A percentile compares a stretch with the other conserved stretches of the same genome.
Evolutionary conservation across 2,797 vertebrate genomes (phyloP).

Genomic region (Tamandua tetradactyla): DNA sequence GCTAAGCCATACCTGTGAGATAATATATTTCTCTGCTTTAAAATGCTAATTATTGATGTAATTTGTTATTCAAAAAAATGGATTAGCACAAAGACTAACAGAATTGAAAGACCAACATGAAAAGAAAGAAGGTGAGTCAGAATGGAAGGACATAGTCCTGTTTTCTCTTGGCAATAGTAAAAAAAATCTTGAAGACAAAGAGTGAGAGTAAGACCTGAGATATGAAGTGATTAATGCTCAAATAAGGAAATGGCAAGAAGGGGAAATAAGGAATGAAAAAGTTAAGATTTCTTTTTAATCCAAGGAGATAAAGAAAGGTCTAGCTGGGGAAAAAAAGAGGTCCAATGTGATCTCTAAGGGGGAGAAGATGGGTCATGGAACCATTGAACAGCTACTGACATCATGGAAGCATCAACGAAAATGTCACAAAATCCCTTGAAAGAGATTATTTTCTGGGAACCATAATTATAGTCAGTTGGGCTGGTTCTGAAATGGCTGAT

Average conservation of each 20-base stretch:
- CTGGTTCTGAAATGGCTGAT: conserved; percentile 62
- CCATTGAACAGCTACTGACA: conserved; percentile 48
- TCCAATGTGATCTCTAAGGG: neutral
- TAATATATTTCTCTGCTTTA: conserved; percentile 2
- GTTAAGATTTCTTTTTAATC: conserved; percentile 18
- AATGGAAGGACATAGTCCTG: neutral
- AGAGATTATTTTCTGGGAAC: conserved; percentile 67
- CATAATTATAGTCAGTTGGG: conserved; percentile 55
- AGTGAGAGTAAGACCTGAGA: neutral
- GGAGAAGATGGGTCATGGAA: conserved; percentile 37
- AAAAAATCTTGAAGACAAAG: conserved; percentile 33
- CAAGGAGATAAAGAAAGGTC: neutral
- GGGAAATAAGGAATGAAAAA: neutral
- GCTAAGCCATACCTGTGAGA: neutral
- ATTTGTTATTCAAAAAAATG: neutral
- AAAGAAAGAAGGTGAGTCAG: neutral
- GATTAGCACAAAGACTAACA: neutral
- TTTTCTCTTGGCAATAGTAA: conserved; percentile 19
- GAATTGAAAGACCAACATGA: neutral
- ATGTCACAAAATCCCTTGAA: conserved; percentile 25
- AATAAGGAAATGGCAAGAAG: neutral
- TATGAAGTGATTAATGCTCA: neutral
- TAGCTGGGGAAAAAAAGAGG: conserved; percentile 18
- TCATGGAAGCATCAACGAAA: conserved; percentile 48
- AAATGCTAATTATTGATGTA: neutral